Conservation (phyloP, 2,113 vertebrate species). For the Carassius auratus region DNA sequence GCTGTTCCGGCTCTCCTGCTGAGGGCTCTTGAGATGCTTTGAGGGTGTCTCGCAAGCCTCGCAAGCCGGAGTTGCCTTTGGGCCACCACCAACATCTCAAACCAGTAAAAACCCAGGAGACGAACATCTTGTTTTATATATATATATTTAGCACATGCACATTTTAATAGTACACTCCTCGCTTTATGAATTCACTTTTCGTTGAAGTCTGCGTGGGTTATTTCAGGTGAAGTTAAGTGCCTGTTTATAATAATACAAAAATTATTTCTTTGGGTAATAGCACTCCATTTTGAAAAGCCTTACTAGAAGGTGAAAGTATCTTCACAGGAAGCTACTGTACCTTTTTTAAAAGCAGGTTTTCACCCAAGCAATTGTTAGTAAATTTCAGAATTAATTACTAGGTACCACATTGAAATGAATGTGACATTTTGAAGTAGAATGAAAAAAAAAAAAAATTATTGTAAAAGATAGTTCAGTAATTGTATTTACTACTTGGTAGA, state of each 20-base stretch:
- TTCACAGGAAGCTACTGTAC: too few relatives aligned
- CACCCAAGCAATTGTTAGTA: too few relatives aligned
- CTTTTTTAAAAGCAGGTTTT: too few relatives aligned
- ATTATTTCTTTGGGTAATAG: background rate
- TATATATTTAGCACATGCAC: background rate
- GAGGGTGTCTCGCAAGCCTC: background rate
- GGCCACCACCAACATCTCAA: constrained; percentile 1
- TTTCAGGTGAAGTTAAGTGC: background rate
- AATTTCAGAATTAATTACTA: too few relatives aligned
- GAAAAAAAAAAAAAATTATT: too few relatives aligned
- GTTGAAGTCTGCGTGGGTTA: background rate
- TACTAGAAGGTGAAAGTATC: too few relatives aligned
- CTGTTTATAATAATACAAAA: background rate
- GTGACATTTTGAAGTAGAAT: too few relatives aligned
- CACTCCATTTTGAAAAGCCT: background rate
- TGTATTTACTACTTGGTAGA: too few relatives aligned
- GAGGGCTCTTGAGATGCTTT: constrained; percentile 29
- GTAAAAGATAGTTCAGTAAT: too few relatives aligned
- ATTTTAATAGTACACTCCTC: background rate
- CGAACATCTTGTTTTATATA: background rate
- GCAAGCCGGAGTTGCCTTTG: constrained; percentile 24
- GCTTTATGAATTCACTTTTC: background rate
- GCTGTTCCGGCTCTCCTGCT: constrained; percentile 25
- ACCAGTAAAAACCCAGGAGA: constrained; percentile 11
- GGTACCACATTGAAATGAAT: too few relatives aligned